phyloP scores from a whole-genome alignment of 2,113 vertebrate genomes.

The Spheniscus mendiculus region DNA sequence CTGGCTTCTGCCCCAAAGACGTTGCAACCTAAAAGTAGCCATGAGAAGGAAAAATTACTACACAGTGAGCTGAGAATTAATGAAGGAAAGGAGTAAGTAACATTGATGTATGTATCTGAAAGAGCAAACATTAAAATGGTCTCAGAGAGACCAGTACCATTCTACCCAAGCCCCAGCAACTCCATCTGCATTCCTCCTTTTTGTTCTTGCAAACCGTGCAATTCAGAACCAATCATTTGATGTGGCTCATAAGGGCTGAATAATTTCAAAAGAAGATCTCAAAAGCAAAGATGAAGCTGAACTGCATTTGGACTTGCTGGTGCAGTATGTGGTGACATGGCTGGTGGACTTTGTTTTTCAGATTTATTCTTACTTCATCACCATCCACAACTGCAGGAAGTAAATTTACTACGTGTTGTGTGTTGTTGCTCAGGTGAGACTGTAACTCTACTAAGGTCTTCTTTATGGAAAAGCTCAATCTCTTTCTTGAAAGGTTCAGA shows the following conservation, averaged over 20 bases:
- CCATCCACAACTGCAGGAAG: neutral
- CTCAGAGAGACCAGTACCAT: neutral
- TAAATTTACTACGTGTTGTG: neutral
- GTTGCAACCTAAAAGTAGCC: neutral
- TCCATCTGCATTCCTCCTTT: neutral
- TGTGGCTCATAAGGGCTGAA: neutral
- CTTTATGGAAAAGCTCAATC: neutral
- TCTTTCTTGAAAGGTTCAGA: neutral
- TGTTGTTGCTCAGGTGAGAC: neutral
- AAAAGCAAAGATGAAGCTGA: neutral
- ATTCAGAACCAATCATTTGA: neutral
- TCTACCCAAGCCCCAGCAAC: neutral
- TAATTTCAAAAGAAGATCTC: neutral
- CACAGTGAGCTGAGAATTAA: neutral
- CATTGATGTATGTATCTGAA: rapidly evolving
- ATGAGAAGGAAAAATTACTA: neutral
- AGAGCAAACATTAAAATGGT: neutral
- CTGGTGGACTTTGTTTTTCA: neutral
- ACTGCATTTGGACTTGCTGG: neutral
- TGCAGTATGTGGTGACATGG: rapidly evolving
- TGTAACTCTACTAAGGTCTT: neutral
- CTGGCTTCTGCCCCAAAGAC: neutral
- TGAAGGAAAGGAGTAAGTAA: neutral
- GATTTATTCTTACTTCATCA: neutral
- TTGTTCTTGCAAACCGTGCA: neutral